Base-by-base conservation (phyloP, 2,888 invertebrate species). In the Liodrosophila aerea region DNA sequence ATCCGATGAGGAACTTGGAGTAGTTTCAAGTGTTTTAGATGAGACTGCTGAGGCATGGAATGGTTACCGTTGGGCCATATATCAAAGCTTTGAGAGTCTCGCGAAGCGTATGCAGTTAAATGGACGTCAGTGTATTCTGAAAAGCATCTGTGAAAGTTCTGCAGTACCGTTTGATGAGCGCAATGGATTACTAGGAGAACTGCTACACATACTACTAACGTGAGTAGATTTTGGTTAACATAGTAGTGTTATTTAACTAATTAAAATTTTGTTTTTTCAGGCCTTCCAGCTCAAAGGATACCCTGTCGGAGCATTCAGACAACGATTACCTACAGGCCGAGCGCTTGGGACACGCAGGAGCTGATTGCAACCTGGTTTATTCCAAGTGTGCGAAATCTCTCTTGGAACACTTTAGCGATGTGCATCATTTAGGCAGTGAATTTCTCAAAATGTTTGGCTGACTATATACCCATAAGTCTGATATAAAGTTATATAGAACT, bases 311-410 rank as follows among this genome's bases (percentile, higher is more conserved):
- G 60, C 92, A 94, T 86, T 91, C 92, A 0, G 94, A 95, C 88
- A 93, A 93, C 68, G 94, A 94, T 86, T 95, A 94, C 87, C 92
- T 93, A 45, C 93, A 94, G 2, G 95, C 95, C 0, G 95, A 95
- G 87, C 89, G 92, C 57, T 87, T 94, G 2, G 95, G 95, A 2
- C 92, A 91, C 76, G 76, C 87, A 11, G 88, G 87, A 9, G 87
- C 76, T 5, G 80, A 85, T 30, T 90, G 90, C 39, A 58, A 86
- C 16, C 36, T 49, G n/a, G 52, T 89, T 11, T 90, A 88, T 67
- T 64, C 68, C 3, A 76, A 78, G 37, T 90, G 90, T 29, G 52
- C 65, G 1, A 77, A 68, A 15, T 90, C 89, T 0, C 60, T 90
- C 2, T 51, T 90, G 59, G 85, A 86, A 4, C 73, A 87, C 46